Percentiles rank a stretch among this genome's conserved stretches.
phyloP scores from a whole-genome alignment of 2,888 invertebrate species.

The Heliconius hortense region DNA sequence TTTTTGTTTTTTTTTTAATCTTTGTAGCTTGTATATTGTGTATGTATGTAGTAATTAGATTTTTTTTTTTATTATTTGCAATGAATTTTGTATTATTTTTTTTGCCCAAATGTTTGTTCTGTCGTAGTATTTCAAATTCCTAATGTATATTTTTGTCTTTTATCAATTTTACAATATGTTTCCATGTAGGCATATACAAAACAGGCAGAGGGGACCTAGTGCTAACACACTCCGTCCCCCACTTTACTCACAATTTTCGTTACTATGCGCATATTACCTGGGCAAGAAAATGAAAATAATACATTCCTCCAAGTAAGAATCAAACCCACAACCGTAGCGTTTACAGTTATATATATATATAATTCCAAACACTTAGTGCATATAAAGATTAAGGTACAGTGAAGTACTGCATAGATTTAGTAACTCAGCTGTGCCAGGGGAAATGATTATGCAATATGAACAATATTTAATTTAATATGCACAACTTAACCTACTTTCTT shows the following conservation, averaged over 20 bases:
- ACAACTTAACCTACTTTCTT: not conserved
- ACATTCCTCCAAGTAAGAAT: not conserved
- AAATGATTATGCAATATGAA: not conserved
- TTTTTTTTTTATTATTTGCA: not conserved
- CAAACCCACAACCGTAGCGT: not conserved
- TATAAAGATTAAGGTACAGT: not conserved
- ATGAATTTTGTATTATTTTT: not conserved
- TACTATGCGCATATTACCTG: not conserved
- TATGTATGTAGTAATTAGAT: not conserved
- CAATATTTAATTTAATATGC: not conserved
- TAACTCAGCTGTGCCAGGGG: constrained; percentile 1
- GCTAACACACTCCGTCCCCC: too few species aligned
- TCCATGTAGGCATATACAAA: not conserved
- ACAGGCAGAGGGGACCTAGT: too few species aligned
- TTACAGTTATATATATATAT: not conserved
- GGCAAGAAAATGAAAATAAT: not conserved
- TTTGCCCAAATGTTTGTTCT: not conserved
- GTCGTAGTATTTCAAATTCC: not conserved
- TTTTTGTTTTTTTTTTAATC: too few species aligned
- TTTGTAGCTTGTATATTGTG: not conserved
- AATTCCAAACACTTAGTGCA: not conserved
- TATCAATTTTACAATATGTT: not conserved
- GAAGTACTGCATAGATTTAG: not conserved
- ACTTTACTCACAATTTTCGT: too few species aligned
- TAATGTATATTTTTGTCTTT: not conserved